Percentiles rank a stretch among this genome's conserved stretches.
Conservation (phyloP, 2,888 invertebrate genomes). For the Drosophila imparisetae region DNA sequence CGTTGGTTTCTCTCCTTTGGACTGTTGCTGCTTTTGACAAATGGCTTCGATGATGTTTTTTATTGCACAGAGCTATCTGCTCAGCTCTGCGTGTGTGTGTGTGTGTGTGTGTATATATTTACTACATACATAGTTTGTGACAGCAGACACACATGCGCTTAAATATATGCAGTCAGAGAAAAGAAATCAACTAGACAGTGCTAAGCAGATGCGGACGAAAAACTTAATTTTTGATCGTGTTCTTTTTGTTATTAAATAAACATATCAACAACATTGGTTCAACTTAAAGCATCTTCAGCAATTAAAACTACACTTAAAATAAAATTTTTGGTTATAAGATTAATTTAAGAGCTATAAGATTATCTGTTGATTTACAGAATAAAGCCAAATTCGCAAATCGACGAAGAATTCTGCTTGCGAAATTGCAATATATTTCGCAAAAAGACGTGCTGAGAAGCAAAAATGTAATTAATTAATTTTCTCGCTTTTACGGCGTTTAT, state of each 20-base stretch:
- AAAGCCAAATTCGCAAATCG: not conserved
- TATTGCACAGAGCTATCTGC: conserved; percentile 70
- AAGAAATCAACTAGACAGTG: not conserved
- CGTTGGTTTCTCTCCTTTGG: conserved; percentile 1
- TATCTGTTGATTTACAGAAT: not conserved
- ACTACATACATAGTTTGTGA: conserved; percentile 44
- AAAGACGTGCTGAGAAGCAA: not conserved
- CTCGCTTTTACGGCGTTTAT: not conserved
- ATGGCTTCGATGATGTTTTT: conserved; percentile 79
- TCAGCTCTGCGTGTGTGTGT: conserved; percentile 28
- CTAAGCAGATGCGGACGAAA: not conserved
- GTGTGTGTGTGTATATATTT: conserved; percentile 21
- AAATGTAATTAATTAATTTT: not conserved
- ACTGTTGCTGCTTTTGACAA: conserved; percentile 70
- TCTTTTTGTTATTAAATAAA: not conserved
- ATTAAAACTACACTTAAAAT: not conserved
- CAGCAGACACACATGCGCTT: conserved; percentile 26
- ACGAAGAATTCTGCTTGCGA: not conserved
- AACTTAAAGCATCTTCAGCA: not conserved
- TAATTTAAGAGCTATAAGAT: not conserved
- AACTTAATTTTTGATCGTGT: not conserved
- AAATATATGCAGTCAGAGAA: conserved; percentile 11
- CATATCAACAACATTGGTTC: not conserved
- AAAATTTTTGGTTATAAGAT: fast-evolving
- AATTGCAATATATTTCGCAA: too few relatives aligned